These are phyloP conservation scores for Mastomys coucha DNA, from an alignment of 2,113 vertebrate species.

Conservation along the genomic window DNA sequence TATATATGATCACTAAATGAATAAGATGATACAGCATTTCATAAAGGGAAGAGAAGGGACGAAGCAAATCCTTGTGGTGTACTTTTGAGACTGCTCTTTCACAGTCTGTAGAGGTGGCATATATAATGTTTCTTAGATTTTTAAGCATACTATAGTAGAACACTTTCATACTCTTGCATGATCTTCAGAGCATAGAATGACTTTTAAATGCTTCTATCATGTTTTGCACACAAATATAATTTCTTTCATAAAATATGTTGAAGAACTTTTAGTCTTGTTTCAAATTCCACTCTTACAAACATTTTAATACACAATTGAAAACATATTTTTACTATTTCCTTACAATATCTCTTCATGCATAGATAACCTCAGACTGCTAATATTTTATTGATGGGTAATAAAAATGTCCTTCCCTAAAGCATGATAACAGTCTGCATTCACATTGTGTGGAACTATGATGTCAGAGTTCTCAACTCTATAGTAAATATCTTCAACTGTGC, in stretches of 20 bases:
- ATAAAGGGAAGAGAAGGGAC: background rate
- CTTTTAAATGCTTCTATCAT: background rate
- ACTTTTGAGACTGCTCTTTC: background rate
- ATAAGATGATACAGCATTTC: background rate
- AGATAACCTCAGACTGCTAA: background rate
- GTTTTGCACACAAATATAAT: background rate
- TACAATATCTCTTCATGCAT: background rate
- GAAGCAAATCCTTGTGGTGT: background rate
- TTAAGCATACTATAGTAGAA: background rate
- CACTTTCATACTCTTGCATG: background rate
- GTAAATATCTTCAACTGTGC: background rate
- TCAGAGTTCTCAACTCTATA: background rate
- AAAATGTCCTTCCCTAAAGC: slow-evolving; percentile 1
- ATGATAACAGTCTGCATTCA: background rate
- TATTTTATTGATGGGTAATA: slow-evolving; percentile 6
- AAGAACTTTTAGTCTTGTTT: background rate
- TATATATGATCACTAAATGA: background rate
- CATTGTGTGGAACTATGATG: background rate
- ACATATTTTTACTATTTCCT: slow-evolving; percentile 6
- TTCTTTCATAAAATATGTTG: slow-evolving; percentile 1
- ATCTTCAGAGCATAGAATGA: slow-evolving; percentile 8
- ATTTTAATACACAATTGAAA: background rate
- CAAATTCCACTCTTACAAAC: background rate
- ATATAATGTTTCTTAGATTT: background rate
- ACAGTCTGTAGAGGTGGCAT: background rate